These are phyloP conservation scores for Candidula unifasciata DNA, from an alignment of 2,888 invertebrate genomes.

Conservation along the genomic window DNA sequence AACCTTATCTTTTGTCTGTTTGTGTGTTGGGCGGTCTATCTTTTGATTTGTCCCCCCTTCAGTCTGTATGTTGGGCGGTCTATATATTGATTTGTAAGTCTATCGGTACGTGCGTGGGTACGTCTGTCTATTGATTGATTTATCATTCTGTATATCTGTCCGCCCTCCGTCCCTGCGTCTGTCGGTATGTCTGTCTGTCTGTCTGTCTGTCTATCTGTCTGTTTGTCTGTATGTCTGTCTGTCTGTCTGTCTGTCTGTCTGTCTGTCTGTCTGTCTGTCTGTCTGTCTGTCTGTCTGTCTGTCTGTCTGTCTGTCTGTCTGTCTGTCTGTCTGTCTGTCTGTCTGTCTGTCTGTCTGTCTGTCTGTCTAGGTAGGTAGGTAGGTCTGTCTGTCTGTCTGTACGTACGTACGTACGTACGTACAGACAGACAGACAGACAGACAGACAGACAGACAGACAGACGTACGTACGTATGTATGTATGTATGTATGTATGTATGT, in stretches of 20 bases:
- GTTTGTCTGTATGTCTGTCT: conserved; percentile 5
- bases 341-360: conserved; percentile 17
- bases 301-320: conserved; percentile 14
- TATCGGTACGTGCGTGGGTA: too few species aligned
- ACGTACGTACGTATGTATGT: too few species aligned
- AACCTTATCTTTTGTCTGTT: too few species aligned
- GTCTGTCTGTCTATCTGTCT: not conserved
- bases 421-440: conserved; percentile 12
- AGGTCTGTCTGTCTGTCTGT: conserved; percentile 21
- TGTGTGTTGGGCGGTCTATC: too few species aligned
- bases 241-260: conserved; percentile 5
- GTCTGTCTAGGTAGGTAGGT: too few species aligned
- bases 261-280: conserved; percentile 13
- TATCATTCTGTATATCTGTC: not conserved
- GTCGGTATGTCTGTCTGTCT: conserved; percentile 23
- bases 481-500: too few species aligned
- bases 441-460: not conserved
- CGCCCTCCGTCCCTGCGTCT: not conserved
- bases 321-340: conserved; percentile 17
- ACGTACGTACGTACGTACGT: not conserved
- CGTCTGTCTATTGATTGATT: too few species aligned
- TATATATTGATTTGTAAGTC: too few species aligned
- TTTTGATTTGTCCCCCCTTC: too few species aligned
- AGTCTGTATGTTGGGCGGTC: too few species aligned
- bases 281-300: conserved; percentile 28